Conservation (phyloP, 2,113 vertebrate genomes). For the Syngnathoides biaculeatus region DNA sequence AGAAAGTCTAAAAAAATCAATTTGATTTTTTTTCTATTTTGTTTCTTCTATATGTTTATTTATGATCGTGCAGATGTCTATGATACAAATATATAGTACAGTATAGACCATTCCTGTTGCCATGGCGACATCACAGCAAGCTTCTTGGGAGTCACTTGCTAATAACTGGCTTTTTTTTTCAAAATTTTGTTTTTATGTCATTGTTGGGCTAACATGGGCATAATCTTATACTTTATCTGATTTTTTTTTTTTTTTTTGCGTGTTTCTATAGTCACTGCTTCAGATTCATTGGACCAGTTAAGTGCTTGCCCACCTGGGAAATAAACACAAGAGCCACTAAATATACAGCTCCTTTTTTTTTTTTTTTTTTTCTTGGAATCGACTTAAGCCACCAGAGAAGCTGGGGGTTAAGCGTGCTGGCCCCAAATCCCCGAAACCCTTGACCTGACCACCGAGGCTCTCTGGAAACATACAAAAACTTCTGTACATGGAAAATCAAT, state of each 20-base stretch:
- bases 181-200: background rate
- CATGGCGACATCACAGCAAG: conserved; percentile 1
- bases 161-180: background rate
- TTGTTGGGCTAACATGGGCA: conserved; percentile 14
- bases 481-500: conserved; percentile 10
- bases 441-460: conserved; percentile 31
- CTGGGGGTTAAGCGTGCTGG: conserved; percentile 42
- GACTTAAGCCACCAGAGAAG: conserved; percentile 36
- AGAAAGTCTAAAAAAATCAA: background rate
- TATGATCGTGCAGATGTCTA: too few relatives aligned
- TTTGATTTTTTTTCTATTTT: background rate
- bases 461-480: conserved; percentile 5
- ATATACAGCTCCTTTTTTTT: conserved; percentile 43
- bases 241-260: conserved; percentile 37
- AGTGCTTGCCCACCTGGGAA: conserved; percentile 44
- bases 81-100: too few relatives aligned
- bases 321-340: conserved; percentile 38
- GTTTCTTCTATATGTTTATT: background rate
- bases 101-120: too few relatives aligned
- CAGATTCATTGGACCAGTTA: conserved; percentile 46
- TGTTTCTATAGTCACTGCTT: conserved; percentile 31
- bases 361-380: too few relatives aligned
- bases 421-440: conserved; percentile 52
- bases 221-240: conserved; percentile 18
- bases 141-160: background rate